Evolutionary conservation across 2,888 invertebrate genomes (phyloP).

Genomic region (Pristionchus exspectatus): DNA sequence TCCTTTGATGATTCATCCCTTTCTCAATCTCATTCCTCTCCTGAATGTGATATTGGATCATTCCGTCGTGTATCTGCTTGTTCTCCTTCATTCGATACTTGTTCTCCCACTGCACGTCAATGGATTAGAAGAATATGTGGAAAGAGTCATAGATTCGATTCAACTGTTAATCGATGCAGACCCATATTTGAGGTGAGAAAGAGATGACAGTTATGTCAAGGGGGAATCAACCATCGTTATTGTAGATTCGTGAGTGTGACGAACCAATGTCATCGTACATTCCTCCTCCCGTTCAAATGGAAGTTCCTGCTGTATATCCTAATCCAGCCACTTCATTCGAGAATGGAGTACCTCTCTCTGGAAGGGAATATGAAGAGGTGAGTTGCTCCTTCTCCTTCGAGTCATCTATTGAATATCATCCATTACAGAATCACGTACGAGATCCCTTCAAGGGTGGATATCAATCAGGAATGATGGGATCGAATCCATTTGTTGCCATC

Average conservation of each 20-base stretch:
- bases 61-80: slow-evolving; percentile 39
- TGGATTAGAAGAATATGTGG: slow-evolving; percentile 9
- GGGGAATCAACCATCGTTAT: background rate
- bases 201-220: too few species aligned
- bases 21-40: background rate
- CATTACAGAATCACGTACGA: background rate
- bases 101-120: slow-evolving; percentile 46
- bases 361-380: slow-evolving; percentile 11
- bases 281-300: slow-evolving; percentile 24
- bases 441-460: slow-evolving; percentile 44
- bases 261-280: slow-evolving; percentile 45
- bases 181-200: slow-evolving; percentile 47
- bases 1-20: slow-evolving; percentile 17
- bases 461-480: background rate
- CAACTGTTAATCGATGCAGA: background rate
- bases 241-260: slow-evolving; percentile 51
- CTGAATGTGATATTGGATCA: slow-evolving; percentile 19
- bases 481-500: slow-evolving; percentile 34
- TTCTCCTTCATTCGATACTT: slow-evolving; percentile 12
- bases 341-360: slow-evolving; percentile 12
- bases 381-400: background rate
- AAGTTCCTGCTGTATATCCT: background rate
- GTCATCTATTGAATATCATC: background rate
- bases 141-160: slow-evolving; percentile 51
- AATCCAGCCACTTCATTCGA: slow-evolving; percentile 9